These are phyloP conservation scores for Drosophila emarginata DNA, from an alignment of 2,888 invertebrate genomes.

Conservation along the genomic window DNA sequence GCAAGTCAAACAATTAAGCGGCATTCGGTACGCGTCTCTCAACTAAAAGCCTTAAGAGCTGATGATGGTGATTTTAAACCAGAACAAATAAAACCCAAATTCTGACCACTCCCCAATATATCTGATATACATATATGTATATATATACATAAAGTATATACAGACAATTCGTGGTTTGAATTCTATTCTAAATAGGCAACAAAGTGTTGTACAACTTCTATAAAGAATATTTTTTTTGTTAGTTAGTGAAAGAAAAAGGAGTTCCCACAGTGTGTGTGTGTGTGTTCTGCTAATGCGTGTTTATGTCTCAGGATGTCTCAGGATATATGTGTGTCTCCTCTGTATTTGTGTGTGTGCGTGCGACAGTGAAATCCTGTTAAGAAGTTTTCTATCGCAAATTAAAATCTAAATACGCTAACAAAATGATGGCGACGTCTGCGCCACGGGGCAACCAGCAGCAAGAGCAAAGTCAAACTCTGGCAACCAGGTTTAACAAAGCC, in stretches of 20 bases:
- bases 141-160: neutral
- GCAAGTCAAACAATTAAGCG: conserved; percentile 67
- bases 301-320: conserved; percentile 16
- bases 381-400: conserved; percentile 78
- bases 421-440: conserved; percentile 69
- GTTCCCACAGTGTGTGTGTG: conserved; percentile 1
- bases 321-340: conserved; percentile 5
- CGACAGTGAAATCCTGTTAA: conserved; percentile 77
- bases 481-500: conserved; percentile 21
- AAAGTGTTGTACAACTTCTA: neutral
- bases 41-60: conserved; percentile 64
- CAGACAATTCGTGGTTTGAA: neutral
- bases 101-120: too few relatives aligned
- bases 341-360: conserved; percentile 24
- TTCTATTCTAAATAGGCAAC: neutral
- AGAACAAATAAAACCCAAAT: neutral
- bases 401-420: conserved; percentile 76
- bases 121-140: neutral
- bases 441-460: conserved; percentile 36
- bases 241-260: conserved; percentile 1
- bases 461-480: conserved; percentile 5
- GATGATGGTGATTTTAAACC: conserved; percentile 8
- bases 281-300: conserved; percentile 55
- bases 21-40: conserved; percentile 4
- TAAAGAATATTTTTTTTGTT: neutral